Evolutionary conservation across 2,888 invertebrate genomes (phyloP), one percentile per base, ranked within the genome.

Genomic region (Cinara cedri): DNA sequence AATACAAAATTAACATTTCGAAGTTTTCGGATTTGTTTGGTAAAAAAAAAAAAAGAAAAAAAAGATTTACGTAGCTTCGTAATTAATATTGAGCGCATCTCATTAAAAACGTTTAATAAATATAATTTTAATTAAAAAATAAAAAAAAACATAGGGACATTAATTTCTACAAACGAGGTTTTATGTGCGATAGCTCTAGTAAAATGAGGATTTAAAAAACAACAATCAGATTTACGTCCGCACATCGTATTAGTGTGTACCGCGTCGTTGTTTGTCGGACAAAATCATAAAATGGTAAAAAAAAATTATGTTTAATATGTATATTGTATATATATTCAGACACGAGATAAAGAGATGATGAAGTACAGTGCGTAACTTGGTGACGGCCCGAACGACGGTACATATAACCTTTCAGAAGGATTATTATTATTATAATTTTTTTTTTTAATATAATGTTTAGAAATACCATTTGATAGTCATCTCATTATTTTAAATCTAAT

Each of bases 61-160:
- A 51, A 14, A 51, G 4, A 16, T 51, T 51, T 51, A 16, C 49
- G 16, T 16, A 13, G 49, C 49, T 16, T 16, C 16, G 49, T 19
- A 19, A 62, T 62, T n/a, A n/a, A 4, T 16, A 34, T 62, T 3
- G 34, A n/a, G 34, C n/a, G 8, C 19, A 16, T 19, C n/a, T n/a
- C 19, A 16, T 19, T 54, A 54, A 8, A 19, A n/a, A 54, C n/a
- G 62, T 42, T 71, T 42, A 16, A 42, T 57, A 10, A 16, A 42
- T 57, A 10, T 9, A 70, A 42, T 54, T 54, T 34, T 19, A n/a
- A 51, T 68, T 68, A n/a, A 51, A 70, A 24, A 54, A 26, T 49
- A 51, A 13, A 57, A 2, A 26, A 24, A 51, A 42, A 42, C 1
- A 1, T n/a, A 55, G 14, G 42, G 54, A 16, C 54, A 54, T 34